Evolutionary conservation across 23 tunicate genomes (phyloP), one percentile per base, ranked within the genome.

Genomic region (Trididemnum clinides): DNA sequence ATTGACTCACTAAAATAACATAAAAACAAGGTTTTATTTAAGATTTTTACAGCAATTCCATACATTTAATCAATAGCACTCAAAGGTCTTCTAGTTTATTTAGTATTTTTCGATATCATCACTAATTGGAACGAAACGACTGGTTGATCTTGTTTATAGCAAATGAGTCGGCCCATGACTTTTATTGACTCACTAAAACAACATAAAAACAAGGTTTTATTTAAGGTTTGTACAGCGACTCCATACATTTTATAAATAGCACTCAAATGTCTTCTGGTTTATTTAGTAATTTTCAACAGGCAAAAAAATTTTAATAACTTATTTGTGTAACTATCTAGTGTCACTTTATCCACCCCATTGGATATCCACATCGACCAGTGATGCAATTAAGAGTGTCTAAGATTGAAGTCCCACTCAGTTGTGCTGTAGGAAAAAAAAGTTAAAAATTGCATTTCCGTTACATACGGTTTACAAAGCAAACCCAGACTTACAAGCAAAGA

Each of bases 141-240:
- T 29, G 37, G 39, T 63, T 91, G 96, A 2, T 51, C 38, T 75
- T 91, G 96, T 28, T 57, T 32, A 36, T 80, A 91, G 50, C 96
- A 91, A 7, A 2, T 33, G 21, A 91, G 28, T 25, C 39, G n/a
- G 27, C 96, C 96, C 23, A 91, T 33, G 39, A 87, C 84, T 31
- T 91, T 91, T 50, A 82, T 28, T 6, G 90, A 70, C 32, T 57
- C 12, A 12, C 96, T 91, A 64, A 85, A 80, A 64, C 27, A 33
- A 3, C 5, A 31, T 15, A 44, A 15, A 10, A 44, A 44, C 54
- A n/a, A n/a, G n/a, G n/a, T n/a, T n/a, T n/a, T n/a, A n/a, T n/a
- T 28, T 15, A 15, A 15, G 18, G 10, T 64, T 64, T n/a, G 18
- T 20, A 64, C 27, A 15, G 18, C 10, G 10, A 64, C 10, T 15